Conservation (phyloP, 2,888 invertebrate species). For the Carabus problematicus region DNA sequence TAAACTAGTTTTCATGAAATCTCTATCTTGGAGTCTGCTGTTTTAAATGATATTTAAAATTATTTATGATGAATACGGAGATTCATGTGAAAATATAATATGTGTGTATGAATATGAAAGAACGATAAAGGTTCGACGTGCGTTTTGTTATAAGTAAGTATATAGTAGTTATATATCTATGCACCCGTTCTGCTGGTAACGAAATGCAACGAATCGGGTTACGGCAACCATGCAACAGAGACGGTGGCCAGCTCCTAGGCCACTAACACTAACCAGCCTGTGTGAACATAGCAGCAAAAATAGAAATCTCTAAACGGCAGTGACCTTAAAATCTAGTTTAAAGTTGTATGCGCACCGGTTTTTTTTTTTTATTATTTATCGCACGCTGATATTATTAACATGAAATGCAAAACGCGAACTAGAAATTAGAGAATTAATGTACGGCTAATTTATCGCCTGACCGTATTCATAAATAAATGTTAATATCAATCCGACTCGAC, state of each 20-base stretch:
- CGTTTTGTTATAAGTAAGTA: too few species aligned
- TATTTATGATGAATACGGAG: too few species aligned
- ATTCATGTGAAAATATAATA: too few species aligned
- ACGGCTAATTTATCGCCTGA: slow-evolving; percentile 32
- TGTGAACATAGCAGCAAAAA: slow-evolving; percentile 25
- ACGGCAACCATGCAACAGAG: neutral
- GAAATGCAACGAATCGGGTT: neutral
- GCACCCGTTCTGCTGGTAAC: too few species aligned
- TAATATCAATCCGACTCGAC: slow-evolving; percentile 14
- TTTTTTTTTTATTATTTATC: slow-evolving; percentile 19
- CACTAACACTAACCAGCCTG: too few species aligned
- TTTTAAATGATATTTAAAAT: too few species aligned
- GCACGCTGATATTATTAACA: slow-evolving; percentile 32
- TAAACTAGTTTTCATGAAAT: too few species aligned
- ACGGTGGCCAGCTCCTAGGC: neutral
- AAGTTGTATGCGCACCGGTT: slow-evolving; percentile 1
- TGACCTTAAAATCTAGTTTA: slow-evolving; percentile 43
- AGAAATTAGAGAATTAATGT: slow-evolving; percentile 40
- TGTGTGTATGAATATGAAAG: too few species aligned
- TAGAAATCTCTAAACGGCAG: slow-evolving; percentile 35
- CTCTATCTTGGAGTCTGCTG: too few species aligned
- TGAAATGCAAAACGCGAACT: slow-evolving; percentile 38
- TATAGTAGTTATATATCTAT: too few species aligned
- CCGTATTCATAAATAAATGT: slow-evolving; percentile 33
- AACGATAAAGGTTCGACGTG: too few species aligned